Percentiles rank a stretch among this genome's conserved stretches.
These are phyloP conservation scores for Pristiophorus japonicus DNA, from an alignment of 2,113 vertebrate genomes.

Conservation along the genomic window DNA sequence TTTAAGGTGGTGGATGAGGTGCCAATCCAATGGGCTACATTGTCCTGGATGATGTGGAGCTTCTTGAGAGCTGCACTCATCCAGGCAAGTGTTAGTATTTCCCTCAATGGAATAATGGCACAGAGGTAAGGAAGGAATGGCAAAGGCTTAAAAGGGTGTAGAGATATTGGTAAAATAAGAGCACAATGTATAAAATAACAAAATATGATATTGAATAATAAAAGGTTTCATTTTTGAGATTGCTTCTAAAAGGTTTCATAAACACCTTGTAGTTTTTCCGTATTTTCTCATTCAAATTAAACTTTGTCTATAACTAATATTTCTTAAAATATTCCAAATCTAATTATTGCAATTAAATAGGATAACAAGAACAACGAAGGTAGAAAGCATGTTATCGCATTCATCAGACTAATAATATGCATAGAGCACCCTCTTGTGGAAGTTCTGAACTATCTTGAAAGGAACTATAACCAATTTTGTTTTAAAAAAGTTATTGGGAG, in stretches of 20 bases:
- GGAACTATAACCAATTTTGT: neutral
- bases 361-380: neutral
- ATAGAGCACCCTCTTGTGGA: conserved; percentile 18
- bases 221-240: too few relatives aligned
- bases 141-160: neutral
- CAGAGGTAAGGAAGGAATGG: neutral
- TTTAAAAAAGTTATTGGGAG: neutral
- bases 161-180: neutral
- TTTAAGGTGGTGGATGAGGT: too few relatives aligned
- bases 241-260: neutral
- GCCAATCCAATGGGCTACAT: too few relatives aligned
- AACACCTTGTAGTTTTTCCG: neutral
- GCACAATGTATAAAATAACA: neutral
- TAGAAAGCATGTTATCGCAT: neutral
- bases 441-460: neutral
- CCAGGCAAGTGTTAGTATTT: too few relatives aligned
- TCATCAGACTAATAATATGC: neutral
- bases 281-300: neutral
- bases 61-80: too few relatives aligned
- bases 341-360: neutral
- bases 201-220: too few relatives aligned
- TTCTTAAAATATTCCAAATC: neutral
- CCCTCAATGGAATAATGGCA: neutral
- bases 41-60: too few relatives aligned
- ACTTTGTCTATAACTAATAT: neutral